Evolutionary conservation across 2,888 invertebrate species (phyloP), one percentile per base, ranked within the genome.

Genomic region (Nezara viridula): DNA sequence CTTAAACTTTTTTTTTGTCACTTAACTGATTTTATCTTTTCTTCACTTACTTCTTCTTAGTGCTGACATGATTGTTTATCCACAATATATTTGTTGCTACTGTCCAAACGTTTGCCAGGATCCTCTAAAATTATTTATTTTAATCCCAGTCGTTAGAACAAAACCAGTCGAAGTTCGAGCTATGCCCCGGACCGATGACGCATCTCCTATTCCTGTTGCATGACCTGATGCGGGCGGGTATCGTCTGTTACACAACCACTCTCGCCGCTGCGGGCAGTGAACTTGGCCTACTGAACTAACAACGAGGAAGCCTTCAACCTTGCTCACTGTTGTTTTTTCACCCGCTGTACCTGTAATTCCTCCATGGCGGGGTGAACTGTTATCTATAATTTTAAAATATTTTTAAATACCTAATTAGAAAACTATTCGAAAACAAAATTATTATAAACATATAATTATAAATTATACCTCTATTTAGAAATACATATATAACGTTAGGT

Each of bases 251-350:
- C 66, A 19, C 14, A 73, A 73, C 19, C 1, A 73, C 66, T 73
- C 66, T 73, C 66, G 1, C 66, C 21, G 32, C 32, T 73, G 66
- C 66, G 66, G 66, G 66, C 66, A 37, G 66, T 73, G 66, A 73
- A 73, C 66, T 73, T 73, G 66, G 66, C 66, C 66, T 73, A 73
- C 66, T 73, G 32, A 73, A 60, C 60, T 60, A 14, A 73, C 19
- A 7, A 7, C 7, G 19, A 12, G 19, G 32, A 7, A 37, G 32
- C 37, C 32, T 37, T 73, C 37, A 32, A 73, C 6, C 66, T 24
- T 32, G 6, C 7, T 32, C 19, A 3, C 19, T 73, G 27, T 6
- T 16, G 12, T 0, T n/a, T 7, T 32, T 60, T 60, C 16, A 14
- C 32, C 7, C 19, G 16, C 55, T 49, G n/a, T n/a, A n/a, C 7